A percentile compares a stretch with the other conserved stretches of the same genome.
These are phyloP conservation scores for Encarsia formosa DNA, from an alignment of 2,888 invertebrate species.

Conservation along the genomic window DNA sequence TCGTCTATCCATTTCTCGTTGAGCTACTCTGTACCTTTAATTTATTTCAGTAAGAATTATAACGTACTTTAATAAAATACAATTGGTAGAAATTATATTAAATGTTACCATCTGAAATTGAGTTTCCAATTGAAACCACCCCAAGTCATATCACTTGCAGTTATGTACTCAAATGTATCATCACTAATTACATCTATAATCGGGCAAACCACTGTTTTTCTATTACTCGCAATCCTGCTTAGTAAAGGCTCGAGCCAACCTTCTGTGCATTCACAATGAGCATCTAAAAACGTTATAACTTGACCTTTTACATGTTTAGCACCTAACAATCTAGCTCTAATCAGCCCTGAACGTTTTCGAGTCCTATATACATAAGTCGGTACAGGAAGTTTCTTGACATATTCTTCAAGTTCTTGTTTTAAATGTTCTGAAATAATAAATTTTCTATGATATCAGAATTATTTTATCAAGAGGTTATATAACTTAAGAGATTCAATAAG, in stretches of 20 bases:
- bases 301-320: slow-evolving; percentile 89
- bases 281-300: slow-evolving; percentile 94
- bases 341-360: slow-evolving; percentile 89
- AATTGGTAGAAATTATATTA: background rate
- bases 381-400: slow-evolving; percentile 81
- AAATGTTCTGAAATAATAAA: slow-evolving; percentile 76
- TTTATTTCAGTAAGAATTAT: background rate
- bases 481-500: too few species aligned
- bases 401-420: slow-evolving; percentile 82
- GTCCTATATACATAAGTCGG: slow-evolving; percentile 85
- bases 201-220: slow-evolving; percentile 93
- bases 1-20: slow-evolving; percentile 91
- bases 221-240: slow-evolving; percentile 85
- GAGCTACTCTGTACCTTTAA: slow-evolving; percentile 90
- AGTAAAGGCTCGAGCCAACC: slow-evolving; percentile 98
- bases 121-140: slow-evolving; percentile 99
- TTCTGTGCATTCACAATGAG: slow-evolving; percentile 96
- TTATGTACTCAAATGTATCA: slow-evolving; percentile 97
- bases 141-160: slow-evolving; percentile 99
- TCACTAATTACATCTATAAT: slow-evolving; percentile 99
- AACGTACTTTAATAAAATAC: background rate
- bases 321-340: slow-evolving; percentile 90
- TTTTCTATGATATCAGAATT: too few species aligned
- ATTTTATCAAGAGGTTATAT: too few species aligned
- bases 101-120: slow-evolving; percentile 88